Evolutionary conservation across 2,888 invertebrate genomes (phyloP), one percentile per base, ranked within the genome.

Genomic region (Notodonta dromedarius): DNA sequence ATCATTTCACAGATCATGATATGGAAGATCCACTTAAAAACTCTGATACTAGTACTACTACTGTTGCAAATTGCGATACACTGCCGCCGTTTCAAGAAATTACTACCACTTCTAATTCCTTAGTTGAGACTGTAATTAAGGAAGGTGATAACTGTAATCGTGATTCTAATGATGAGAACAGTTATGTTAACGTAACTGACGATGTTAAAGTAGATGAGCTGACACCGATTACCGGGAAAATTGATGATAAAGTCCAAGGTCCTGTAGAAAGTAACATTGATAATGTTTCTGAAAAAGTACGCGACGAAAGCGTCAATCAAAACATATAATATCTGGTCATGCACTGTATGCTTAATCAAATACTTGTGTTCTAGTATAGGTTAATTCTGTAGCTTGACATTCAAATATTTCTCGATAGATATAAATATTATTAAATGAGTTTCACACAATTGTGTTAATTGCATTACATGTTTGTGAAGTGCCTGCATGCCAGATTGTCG

Each of bases 1-100:
- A 70, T 50, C 73, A 73, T 50, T 55, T 67, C 13, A 76, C 71
- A 7, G 75, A 77, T 14, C 60, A 65, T 46, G 59, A 66, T 2
- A 64, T 68, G 13, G 74, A 80, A 58, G 86, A 87, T 65, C 84
- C 87, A 24, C 65, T 84, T 2, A 75, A 71, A 51, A 76, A 67
- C 58, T 61, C 56, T n/a, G 68, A 74, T 16, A 65, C 61, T n/a
- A 60, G 62, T 44, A 66, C 61, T 57, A 16, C n/a, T 16, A 32
- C 39, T 0, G 40, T n/a, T 44, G 44, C 14, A 13, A 44, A 16
- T 12, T 56, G 42, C 16, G 16, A 56, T 12, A 1, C 56, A 24
- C 14, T 40, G 55, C 16, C 42, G 3, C 42, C 56, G 0, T 16
- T 44, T 12, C 11, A 24, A 16, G 39, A 54, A 8, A 39, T 54